These are phyloP conservation scores for Scyliorhinus canicula DNA, from an alignment of 2,797 vertebrate genomes.

Conservation along the genomic window DNA sequence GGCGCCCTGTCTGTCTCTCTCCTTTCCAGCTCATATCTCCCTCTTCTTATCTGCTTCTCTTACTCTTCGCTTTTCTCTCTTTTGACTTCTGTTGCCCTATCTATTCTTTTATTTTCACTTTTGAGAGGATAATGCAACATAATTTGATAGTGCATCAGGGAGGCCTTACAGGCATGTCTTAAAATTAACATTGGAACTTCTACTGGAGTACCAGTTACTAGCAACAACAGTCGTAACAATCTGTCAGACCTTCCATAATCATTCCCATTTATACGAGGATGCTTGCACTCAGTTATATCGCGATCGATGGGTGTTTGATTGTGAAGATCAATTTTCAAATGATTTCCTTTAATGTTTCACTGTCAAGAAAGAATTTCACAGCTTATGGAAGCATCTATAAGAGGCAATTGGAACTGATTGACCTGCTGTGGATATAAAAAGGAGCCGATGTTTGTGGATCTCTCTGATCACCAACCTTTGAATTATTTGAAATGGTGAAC, in stretches of 20 bases:
- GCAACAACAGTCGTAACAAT: neutral
- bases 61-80: neutral
- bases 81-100: neutral
- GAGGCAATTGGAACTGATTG: neutral
- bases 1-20: neutral
- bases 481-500: neutral
- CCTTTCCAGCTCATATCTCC: neutral
- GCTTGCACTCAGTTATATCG: neutral
- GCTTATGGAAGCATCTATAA: neutral
- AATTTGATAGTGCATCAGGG: neutral
- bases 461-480: neutral
- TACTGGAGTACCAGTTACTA: neutral
- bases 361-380: neutral
- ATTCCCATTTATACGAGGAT: neutral
- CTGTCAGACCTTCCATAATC: neutral
- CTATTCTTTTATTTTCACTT: neutral
- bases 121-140: neutral
- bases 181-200: neutral
- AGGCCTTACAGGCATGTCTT: neutral
- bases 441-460: neutral
- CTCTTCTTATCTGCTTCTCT: neutral
- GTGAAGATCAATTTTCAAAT: neutral
- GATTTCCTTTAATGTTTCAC: slow-evolving; percentile 20
- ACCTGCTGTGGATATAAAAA: neutral
- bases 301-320: neutral